Conservation (phyloP, 2,888 invertebrate species). For the Diarsia brunnea region DNA sequence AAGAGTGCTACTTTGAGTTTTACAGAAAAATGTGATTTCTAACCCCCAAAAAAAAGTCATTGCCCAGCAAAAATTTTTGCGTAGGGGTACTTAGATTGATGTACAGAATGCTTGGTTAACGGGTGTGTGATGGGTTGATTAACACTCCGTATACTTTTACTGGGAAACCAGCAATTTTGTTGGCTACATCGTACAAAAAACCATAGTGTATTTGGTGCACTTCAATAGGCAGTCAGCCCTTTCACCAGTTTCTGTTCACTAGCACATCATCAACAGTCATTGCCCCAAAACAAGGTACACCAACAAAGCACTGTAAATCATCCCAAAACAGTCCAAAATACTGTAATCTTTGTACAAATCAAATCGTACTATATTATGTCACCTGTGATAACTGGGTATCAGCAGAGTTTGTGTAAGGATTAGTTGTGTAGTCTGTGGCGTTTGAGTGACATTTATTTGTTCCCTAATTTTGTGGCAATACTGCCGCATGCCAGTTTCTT, state of each 20-base stretch:
- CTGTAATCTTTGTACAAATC: conserved; percentile 56
- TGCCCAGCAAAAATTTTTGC: no score
- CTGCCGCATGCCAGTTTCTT: conserved; percentile 28
- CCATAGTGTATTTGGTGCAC: background rate
- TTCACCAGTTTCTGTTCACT: background rate
- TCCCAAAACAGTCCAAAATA: conserved; percentile 18
- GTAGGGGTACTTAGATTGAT: no score
- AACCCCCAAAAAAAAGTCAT: no score
- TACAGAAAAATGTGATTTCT: no score
- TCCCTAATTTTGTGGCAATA: conserved; percentile 13
- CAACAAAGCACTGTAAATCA: conserved; percentile 15
- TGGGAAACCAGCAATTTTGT: background rate
- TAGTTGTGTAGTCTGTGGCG: conserved; percentile 27
- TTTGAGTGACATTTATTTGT: conserved; percentile 59
- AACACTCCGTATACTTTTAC: background rate
- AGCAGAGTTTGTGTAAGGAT: conserved; percentile 46
- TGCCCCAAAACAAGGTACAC: background rate
- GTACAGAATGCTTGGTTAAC: no score
- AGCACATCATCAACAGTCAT: background rate
- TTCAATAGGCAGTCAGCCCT: background rate
- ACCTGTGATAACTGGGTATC: conserved; percentile 50
- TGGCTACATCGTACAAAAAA: background rate
- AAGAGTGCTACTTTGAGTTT: no score
- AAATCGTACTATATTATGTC: conserved; percentile 48
- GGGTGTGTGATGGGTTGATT: no score